A percentile compares a stretch with the other conserved stretches of the same genome.
phyloP scores from a whole-genome alignment of 2,113 vertebrate genomes.

The Neogale vison region DNA sequence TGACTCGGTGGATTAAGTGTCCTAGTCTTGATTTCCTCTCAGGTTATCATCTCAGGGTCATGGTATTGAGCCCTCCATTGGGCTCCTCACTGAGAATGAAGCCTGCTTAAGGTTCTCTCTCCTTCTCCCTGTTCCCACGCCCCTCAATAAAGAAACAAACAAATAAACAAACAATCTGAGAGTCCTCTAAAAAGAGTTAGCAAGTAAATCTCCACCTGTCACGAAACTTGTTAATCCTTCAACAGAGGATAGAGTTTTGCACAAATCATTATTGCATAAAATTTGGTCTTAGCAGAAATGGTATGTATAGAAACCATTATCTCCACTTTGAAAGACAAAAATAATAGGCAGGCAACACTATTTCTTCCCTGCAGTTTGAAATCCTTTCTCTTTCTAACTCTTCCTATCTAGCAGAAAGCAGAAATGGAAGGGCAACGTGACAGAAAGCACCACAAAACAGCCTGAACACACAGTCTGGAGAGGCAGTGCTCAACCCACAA shows the following conservation, averaged over 20 bases:
- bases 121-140: neutral
- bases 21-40: neutral
- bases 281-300: neutral
- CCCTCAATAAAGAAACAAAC: neutral
- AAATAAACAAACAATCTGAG: neutral
- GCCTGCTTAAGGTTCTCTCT: neutral
- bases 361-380: neutral
- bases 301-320: neutral
- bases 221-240: neutral
- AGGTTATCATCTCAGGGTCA: neutral
- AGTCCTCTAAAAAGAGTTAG: neutral
- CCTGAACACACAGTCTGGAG: neutral
- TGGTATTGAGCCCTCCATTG: neutral
- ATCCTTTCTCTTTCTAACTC: neutral
- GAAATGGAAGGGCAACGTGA: neutral
- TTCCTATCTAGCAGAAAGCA: neutral
- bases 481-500: too few relatives aligned
- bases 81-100: neutral
- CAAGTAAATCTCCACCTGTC: neutral
- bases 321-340: neutral
- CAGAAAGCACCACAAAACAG: neutral
- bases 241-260: neutral
- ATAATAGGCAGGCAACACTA: neutral
- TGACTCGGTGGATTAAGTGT: neutral
- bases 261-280: neutral